A percentile compares a stretch with the other conserved stretches of the same genome.
These are phyloP conservation scores for Pipistrellus pygmaeus DNA, from an alignment of 2,797 vertebrate genomes.

Conservation along the genomic window DNA sequence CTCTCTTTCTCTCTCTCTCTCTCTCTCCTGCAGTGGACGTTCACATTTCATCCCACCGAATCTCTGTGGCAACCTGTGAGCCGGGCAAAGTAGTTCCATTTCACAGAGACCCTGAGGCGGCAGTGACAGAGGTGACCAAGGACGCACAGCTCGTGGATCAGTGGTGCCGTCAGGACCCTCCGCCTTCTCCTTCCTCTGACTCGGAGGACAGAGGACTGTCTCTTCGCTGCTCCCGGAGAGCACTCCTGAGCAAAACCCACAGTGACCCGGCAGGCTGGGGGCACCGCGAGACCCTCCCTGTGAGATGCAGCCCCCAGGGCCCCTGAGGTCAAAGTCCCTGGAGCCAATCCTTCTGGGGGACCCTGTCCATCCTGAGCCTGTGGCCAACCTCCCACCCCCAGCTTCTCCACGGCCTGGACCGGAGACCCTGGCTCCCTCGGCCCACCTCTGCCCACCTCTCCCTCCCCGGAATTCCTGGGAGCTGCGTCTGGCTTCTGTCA, in stretches of 20 bases:
- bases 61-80: neutral
- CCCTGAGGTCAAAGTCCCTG: neutral
- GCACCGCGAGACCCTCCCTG: neutral
- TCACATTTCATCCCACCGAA: neutral
- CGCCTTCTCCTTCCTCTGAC: neutral
- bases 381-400: neutral
- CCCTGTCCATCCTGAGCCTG: neutral
- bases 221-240: neutral
- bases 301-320: neutral
- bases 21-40: neutral
- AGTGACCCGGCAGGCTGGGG: neutral
- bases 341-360: neutral
- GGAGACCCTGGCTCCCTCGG: neutral
- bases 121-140: neutral
- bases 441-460: neutral
- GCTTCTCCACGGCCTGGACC: neutral
- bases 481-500: neutral
- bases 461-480: neutral
- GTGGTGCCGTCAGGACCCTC: neutral
- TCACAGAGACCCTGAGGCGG: neutral
- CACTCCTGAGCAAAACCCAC: neutral
- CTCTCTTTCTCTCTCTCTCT: too few relatives aligned
- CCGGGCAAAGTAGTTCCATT: neutral
- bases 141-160: neutral
- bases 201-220: neutral